Percentiles rank a stretch among this genome's conserved stretches.
phyloP scores from a whole-genome alignment of 1,140 invertebrate genomes.

The Pristionchus pacificus region DNA sequence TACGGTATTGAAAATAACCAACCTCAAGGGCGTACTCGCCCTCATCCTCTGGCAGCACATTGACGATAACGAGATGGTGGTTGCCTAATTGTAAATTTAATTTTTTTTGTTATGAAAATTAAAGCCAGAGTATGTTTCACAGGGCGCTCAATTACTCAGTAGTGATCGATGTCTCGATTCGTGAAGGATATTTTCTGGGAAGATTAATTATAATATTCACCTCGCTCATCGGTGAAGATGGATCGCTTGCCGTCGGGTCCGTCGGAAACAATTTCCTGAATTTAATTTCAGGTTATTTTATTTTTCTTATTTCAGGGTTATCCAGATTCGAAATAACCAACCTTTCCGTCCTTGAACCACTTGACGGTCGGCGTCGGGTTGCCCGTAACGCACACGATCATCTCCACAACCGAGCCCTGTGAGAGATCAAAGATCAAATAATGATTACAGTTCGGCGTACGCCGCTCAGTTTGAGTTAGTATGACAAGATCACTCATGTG shows the following conservation, averaged over 20 bases:
- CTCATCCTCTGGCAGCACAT: slow-evolving; percentile 50
- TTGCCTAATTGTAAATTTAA: too few relatives aligned
- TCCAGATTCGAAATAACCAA: too few relatives aligned
- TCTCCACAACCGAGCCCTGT: slow-evolving; percentile 39
- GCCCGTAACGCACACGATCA: slow-evolving; percentile 44
- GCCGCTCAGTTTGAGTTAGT: slow-evolving; percentile 10
- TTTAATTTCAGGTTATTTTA: too few relatives aligned
- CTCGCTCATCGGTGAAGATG: slow-evolving; percentile 56
- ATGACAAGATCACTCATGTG: too few relatives aligned
- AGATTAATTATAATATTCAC: too few relatives aligned
- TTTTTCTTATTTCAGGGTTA: too few relatives aligned
- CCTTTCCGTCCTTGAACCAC: slow-evolving; percentile 57
- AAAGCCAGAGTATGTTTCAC: too few relatives aligned
- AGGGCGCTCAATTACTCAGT: too few relatives aligned
- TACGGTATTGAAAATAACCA: too few relatives aligned
- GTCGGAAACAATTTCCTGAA: slow-evolving; percentile 45
- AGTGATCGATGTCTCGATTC: too few relatives aligned
- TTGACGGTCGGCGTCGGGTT: slow-evolving; percentile 51
- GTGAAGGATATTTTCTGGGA: too few relatives aligned
- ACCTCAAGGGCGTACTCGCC: slow-evolving; percentile 52
- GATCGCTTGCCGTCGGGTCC: slow-evolving; percentile 48
- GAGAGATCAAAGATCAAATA: slow-evolving; percentile 6
- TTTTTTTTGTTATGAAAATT: too few relatives aligned
- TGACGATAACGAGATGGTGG: slow-evolving; percentile 50
- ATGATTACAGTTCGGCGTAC: slow-evolving; percentile 8